Evolutionary conservation across 1,140 invertebrate species (phyloP).

Genomic region (Hetaerina americana): DNA sequence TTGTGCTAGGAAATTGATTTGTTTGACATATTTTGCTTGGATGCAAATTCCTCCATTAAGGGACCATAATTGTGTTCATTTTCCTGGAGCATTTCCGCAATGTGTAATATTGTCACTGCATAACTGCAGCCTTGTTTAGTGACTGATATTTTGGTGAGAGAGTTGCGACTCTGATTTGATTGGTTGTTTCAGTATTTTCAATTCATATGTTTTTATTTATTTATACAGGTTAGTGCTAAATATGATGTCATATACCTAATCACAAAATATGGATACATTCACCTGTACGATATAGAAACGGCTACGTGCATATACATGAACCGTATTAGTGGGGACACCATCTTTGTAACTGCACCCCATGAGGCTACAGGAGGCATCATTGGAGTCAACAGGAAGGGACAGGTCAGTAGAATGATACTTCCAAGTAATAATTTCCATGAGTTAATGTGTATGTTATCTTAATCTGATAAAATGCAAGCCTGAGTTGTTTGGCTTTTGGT

Average conservation of each 20-base stretch:
- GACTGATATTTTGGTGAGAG: too few species aligned
- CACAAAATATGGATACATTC: constrained; percentile 99
- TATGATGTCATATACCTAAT: constrained; percentile 98
- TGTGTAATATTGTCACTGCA: too few species aligned
- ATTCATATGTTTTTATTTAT: constrained; percentile 3
- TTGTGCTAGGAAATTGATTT: too few species aligned
- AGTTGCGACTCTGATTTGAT: too few species aligned
- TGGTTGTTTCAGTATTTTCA: constrained; percentile 4
- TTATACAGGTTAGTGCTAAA: constrained; percentile 61
- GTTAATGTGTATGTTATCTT: too few species aligned
- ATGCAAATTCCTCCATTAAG: neutral
- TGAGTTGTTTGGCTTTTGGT: too few species aligned
- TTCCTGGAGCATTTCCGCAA: neutral
- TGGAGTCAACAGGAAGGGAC: constrained; percentile 96
- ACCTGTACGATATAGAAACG: constrained; percentile 97
- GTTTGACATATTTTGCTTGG: neutral
- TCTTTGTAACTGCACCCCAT: constrained; percentile 97
- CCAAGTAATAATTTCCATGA: too few species aligned
- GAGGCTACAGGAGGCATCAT: constrained; percentile 94
- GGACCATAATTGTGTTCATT: neutral
- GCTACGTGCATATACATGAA: constrained; percentile 99
- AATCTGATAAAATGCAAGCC: too few species aligned
- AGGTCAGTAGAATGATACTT: too few species aligned
- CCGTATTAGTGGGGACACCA: constrained; percentile 95
- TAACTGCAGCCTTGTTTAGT: too few species aligned